These are phyloP conservation scores for Vanessa cardui DNA, from an alignment of 2,888 invertebrate genomes.

Conservation along the genomic window DNA sequence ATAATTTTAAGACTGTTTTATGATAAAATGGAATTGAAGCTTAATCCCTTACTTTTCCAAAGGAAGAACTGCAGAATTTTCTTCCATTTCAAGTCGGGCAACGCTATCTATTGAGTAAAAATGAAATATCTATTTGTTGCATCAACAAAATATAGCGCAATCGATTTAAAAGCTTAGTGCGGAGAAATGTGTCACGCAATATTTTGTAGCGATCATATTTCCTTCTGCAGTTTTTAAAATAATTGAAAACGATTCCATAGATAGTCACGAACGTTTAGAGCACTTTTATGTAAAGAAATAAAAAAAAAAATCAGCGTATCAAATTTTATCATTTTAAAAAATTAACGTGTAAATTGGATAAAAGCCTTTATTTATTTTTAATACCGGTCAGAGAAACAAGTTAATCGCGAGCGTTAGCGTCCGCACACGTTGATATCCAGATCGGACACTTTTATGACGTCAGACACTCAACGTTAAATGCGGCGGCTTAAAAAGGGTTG, in stretches of 20 bases:
- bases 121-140: conserved; percentile 39
- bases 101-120: conserved; percentile 27
- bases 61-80: conserved; percentile 13
- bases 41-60: conserved; percentile 9
- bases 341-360: conserved; percentile 39
- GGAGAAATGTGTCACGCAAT: conserved; percentile 42
- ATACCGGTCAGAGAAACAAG: conserved; percentile 65
- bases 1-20: background rate
- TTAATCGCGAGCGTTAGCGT: conserved; percentile 76
- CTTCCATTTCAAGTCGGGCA: conserved; percentile 18
- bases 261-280: conserved; percentile 35
- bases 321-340: conserved; percentile 37
- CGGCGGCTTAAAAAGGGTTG: conserved; percentile 82
- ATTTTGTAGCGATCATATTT: conserved; percentile 41
- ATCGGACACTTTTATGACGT: conserved; percentile 82
- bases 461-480: conserved; percentile 78
- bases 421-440: conserved; percentile 70
- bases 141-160: conserved; percentile 42
- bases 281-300: conserved; percentile 34
- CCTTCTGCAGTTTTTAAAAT: conserved; percentile 40
- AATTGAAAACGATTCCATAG: conserved; percentile 40
- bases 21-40: background rate
- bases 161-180: conserved; percentile 44
- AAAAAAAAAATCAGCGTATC: conserved; percentile 22
- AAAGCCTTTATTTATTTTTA: conserved; percentile 58